A percentile compares a stretch with the other conserved stretches of the same genome.
Conservation (phyloP, 1,140 invertebrate species). For the Drosophila bifasciata region DNA sequence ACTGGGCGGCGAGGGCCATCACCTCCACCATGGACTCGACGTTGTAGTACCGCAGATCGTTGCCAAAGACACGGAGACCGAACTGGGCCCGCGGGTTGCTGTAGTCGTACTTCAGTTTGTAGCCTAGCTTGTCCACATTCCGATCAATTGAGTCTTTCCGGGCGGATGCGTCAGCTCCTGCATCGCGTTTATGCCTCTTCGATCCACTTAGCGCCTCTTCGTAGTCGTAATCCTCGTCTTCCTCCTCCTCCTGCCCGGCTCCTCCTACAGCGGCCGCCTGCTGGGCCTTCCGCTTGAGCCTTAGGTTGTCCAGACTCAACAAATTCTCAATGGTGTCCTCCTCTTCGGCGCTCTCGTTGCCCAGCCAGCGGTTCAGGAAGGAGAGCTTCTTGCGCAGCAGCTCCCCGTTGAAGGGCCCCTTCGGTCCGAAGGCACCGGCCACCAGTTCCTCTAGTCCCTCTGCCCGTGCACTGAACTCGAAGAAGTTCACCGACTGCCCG, state of each 20-base stretch:
- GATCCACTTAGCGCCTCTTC: slow-evolving; percentile 32
- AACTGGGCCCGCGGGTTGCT: slow-evolving; percentile 86
- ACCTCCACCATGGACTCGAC: slow-evolving; percentile 89
- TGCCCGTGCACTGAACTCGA: slow-evolving; percentile 89
- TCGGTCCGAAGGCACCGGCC: slow-evolving; percentile 91
- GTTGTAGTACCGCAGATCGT: slow-evolving; percentile 89
- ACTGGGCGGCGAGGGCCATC: slow-evolving; percentile 85
- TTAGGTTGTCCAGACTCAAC: slow-evolving; percentile 66
- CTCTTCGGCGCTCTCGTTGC: slow-evolving; percentile 66
- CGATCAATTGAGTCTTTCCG: slow-evolving; percentile 62
- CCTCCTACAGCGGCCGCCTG: neutral
- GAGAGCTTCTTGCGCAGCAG: slow-evolving; percentile 87
- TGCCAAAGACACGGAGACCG: slow-evolving; percentile 89
- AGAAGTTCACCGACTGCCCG: slow-evolving; percentile 93
- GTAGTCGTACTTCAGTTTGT: slow-evolving; percentile 85
- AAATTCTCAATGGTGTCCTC: slow-evolving; percentile 74
- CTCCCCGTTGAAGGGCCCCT: slow-evolving; percentile 88
- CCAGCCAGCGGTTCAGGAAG: slow-evolving; percentile 78
- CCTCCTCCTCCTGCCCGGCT: slow-evolving; percentile 16
- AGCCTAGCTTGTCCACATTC: slow-evolving; percentile 69
- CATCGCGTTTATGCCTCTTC: slow-evolving; percentile 36
- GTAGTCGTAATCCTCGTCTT: slow-evolving; percentile 57
- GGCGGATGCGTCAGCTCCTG: neutral
- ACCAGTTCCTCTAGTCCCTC: slow-evolving; percentile 94
- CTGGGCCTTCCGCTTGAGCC: slow-evolving; percentile 58